These are phyloP conservation scores for Rugalucina vietnamica DNA, from an alignment of 2,888 invertebrate species.

Conservation along the genomic window DNA sequence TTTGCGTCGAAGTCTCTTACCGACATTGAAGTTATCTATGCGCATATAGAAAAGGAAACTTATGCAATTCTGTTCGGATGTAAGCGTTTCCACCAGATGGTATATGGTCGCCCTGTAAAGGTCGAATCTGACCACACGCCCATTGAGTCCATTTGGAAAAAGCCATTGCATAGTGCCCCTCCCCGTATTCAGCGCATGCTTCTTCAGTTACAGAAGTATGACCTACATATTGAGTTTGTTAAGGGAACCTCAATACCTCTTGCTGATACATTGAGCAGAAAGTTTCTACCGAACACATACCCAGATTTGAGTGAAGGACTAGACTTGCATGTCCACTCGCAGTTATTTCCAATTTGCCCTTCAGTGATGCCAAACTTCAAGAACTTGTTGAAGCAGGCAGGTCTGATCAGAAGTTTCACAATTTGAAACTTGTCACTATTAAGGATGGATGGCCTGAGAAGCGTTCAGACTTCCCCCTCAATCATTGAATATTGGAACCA, in stretches of 20 bases:
- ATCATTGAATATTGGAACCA: constrained; percentile 37
- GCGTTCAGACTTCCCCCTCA: neutral
- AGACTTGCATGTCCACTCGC: constrained; percentile 49
- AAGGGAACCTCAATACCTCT: constrained; percentile 28
- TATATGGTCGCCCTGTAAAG: constrained; percentile 46
- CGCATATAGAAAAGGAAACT: constrained; percentile 63
- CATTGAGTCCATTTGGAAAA: constrained; percentile 26
- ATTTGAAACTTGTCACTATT: constrained; percentile 10
- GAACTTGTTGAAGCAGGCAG: constrained; percentile 37
- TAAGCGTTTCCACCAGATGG: constrained; percentile 44
- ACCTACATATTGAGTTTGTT: constrained; percentile 30
- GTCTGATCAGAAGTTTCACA: constrained; percentile 28
- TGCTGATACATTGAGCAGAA: constrained; percentile 38
- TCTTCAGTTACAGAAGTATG: constrained; percentile 38
- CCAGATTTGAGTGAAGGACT: constrained; percentile 40
- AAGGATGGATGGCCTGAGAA: constrained; percentile 23
- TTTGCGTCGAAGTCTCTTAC: constrained; percentile 49
- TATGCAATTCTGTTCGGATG: constrained; percentile 51
- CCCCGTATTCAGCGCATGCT: constrained; percentile 50
- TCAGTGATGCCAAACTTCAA: constrained; percentile 46
- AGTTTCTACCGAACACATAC: constrained; percentile 36
- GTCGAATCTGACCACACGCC: constrained; percentile 61
- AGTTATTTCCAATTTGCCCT: constrained; percentile 27
- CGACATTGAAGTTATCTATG: constrained; percentile 47
- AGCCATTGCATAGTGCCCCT: constrained; percentile 31